phyloP scores from a whole-genome alignment of 2,797 vertebrate genomes.

The Nannoperca obscura region DNA sequence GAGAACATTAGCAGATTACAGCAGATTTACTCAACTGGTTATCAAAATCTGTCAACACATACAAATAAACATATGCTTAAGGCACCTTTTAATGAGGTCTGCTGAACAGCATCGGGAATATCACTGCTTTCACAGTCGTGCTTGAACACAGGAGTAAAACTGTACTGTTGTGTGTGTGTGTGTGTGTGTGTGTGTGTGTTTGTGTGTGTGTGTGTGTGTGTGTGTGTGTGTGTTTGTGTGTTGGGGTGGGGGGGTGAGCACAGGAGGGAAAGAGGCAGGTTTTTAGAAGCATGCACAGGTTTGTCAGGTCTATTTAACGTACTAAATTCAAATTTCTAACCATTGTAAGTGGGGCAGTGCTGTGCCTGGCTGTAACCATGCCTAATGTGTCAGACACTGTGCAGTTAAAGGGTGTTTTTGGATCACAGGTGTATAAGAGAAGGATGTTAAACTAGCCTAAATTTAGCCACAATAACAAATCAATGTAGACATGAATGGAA shows the following conservation, averaged over 20 bases:
- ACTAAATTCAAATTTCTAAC: conserved; percentile 23
- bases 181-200: neutral
- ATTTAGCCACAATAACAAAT: neutral
- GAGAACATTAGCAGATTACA: conserved; percentile 5
- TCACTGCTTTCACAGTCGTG: neutral
- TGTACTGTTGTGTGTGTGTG: neutral
- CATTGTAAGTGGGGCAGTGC: neutral
- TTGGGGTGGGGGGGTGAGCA: neutral
- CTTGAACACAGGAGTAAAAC: conserved; percentile 16
- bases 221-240: neutral
- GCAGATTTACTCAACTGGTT: conserved; percentile 3
- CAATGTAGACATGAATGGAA: neutral
- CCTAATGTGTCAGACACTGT: neutral
- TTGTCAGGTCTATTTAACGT: conserved; percentile 28
- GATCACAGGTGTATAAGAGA: neutral
- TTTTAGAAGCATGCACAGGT: conserved; percentile 14
- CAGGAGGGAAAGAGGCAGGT: conserved; percentile 20
- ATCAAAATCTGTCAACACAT: conserved; percentile 22
- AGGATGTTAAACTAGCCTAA: no score
- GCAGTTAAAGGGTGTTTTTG: neutral
- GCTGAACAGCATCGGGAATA: conserved; percentile 3
- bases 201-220: no score
- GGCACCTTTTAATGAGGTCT: conserved; percentile 41
- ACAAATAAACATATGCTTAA: conserved; percentile 14
- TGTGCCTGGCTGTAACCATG: neutral